A percentile compares a stretch with the other conserved stretches of the same genome.
Evolutionary conservation across 1,140 invertebrate genomes (phyloP).

Genomic region (Drosophila pruinosa): DNA sequence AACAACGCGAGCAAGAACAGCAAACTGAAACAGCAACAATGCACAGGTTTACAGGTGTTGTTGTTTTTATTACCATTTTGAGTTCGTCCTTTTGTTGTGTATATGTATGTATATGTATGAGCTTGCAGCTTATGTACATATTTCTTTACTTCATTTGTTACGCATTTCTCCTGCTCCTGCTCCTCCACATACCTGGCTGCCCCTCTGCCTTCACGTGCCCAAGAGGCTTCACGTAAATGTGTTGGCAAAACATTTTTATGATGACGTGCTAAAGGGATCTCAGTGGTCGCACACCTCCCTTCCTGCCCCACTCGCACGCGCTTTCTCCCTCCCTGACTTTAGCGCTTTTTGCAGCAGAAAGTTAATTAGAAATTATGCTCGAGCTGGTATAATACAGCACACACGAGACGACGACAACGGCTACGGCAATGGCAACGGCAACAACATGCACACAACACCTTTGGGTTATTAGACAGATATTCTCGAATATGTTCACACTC

Average conservation of each 20-base stretch:
- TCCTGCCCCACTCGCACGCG: neutral
- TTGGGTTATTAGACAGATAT: slow-evolving; percentile 55
- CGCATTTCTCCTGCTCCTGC: slow-evolving; percentile 39
- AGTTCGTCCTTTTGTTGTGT: slow-evolving; percentile 16
- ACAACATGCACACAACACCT: slow-evolving; percentile 44
- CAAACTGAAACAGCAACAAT: slow-evolving; percentile 27
- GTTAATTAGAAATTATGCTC: slow-evolving; percentile 80
- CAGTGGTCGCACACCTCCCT: slow-evolving; percentile 10
- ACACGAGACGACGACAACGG: slow-evolving; percentile 22
- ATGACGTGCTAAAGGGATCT: slow-evolving; percentile 78
- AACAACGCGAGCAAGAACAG: slow-evolving; percentile 22
- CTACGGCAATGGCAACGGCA: slow-evolving; percentile 15
- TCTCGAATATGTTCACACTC: slow-evolving; percentile 19
- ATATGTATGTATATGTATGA: neutral
- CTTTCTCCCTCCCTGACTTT: slow-evolving; percentile 16
- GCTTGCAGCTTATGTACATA: slow-evolving; percentile 44
- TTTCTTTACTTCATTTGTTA: slow-evolving; percentile 76
- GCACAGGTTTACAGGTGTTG: slow-evolving; percentile 64
- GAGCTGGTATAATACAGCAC: slow-evolving; percentile 49
- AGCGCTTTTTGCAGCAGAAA: slow-evolving; percentile 63
- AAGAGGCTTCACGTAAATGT: slow-evolving; percentile 67
- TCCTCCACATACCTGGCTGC: too few relatives aligned
- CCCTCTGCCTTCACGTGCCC: slow-evolving; percentile 22
- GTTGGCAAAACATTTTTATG: slow-evolving; percentile 78
- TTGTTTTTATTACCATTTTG: slow-evolving; percentile 60